Conservation (phyloP, 1,140 invertebrate genomes). For the Drusus annulatus region DNA sequence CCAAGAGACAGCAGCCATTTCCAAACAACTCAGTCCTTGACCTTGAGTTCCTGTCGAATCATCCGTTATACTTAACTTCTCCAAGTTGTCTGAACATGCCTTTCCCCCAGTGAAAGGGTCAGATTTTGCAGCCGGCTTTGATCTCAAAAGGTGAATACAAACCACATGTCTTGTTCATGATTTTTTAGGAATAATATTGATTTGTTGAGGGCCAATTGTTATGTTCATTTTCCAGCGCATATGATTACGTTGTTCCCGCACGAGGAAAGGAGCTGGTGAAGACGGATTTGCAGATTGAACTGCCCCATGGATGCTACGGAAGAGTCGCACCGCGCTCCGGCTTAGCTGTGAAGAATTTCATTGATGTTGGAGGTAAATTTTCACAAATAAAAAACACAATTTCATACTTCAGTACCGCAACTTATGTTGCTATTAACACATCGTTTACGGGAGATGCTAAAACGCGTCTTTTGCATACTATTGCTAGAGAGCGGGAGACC, state of each 20-base stretch:
- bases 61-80: conserved; percentile 76
- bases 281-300: conserved; percentile 92
- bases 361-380: conserved; percentile 90
- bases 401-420: too few relatives aligned
- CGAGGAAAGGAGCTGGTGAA: conserved; percentile 89
- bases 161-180: neutral
- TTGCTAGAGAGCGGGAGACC: too few relatives aligned
- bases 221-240: conserved; percentile 79
- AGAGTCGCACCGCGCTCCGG: conserved; percentile 97
- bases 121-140: conserved; percentile 89
- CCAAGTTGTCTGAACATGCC: conserved; percentile 86
- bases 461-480: too few relatives aligned
- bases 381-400: too few relatives aligned
- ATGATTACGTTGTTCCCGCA: conserved; percentile 86
- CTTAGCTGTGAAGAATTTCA: conserved; percentile 94
- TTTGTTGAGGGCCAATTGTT: neutral
- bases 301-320: conserved; percentile 94
- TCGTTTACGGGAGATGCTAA: too few relatives aligned
- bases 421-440: too few relatives aligned
- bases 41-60: conserved; percentile 67
- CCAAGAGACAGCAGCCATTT: too few relatives aligned
- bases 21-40: too few relatives aligned
- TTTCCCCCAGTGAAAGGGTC: conserved; percentile 88
- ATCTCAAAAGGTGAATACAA: conserved; percentile 83
- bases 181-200: neutral